Base-by-base conservation (phyloP, 2,797 vertebrate species). In the Botia kubotai region DNA sequence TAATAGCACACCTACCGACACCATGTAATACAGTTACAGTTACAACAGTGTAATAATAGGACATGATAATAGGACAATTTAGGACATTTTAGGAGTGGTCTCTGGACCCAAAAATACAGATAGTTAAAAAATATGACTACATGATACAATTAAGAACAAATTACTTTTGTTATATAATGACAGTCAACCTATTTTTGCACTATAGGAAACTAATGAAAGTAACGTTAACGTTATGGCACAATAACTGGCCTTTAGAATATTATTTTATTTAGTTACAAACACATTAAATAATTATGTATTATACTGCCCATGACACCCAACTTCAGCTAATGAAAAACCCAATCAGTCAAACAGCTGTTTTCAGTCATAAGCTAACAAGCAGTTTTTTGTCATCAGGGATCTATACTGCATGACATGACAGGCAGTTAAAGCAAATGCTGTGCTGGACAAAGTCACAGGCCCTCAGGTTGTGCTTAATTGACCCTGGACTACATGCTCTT, bases 341-440 rank as follows among this genome's bases (percentile, higher is more conserved):
- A 2, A 2, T 57, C n/a, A 57, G n/a, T 57, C 6, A 57, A 57
- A 10, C 21, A 11, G 8, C n/a, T 10, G n/a, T n/a, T 50, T 3
- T 57, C 8, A 57, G 55, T 57, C 2, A 23, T 4, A 19, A 10
- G 23, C 21, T 26, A 26, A 13, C 19, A 60, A 23, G 57, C 17
- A 60, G 21, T 60, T 58, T 7, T 52, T 52, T n/a, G 46, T 50
- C 14, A 48, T 21, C 7, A 39, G 62, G 48, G 10, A 21, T 50
- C 43, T 75, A 19, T 11, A 43, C 10, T 8, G 39, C 8, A 43
- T 43, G 39, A 43, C 29, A 39, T 76, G 29, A 52, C 60, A 67
- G 26, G 29, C 13, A 23, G 6, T 66, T 11, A 53, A 77, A 77
- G 33, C 50, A 46, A 77, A 77, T 36, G 39, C 10, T 68, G 33